phyloP scores from a whole-genome alignment of 2,113 vertebrate species.

The Mellivora capensis region DNA sequence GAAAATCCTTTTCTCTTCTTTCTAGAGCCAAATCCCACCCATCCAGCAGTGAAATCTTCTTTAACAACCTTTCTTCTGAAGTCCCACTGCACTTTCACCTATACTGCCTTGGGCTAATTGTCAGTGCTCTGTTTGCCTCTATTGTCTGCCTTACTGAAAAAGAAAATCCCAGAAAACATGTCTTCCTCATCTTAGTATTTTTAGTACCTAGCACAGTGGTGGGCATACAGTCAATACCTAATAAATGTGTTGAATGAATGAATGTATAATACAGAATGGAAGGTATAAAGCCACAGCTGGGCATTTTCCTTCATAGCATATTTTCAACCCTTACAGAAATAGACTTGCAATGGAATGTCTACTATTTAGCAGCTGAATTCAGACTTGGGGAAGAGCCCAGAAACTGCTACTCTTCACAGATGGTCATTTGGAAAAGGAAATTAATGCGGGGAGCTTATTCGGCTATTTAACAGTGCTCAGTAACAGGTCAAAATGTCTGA shows the following conservation, averaged over 20 bases:
- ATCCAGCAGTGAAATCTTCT: conserved; percentile 7
- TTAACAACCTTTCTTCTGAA: conserved; percentile 1
- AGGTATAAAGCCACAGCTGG: conserved; percentile 39
- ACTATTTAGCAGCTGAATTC: conserved; percentile 60
- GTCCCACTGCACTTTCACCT: neutral
- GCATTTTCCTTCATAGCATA: neutral
- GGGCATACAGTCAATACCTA: conserved; percentile 12
- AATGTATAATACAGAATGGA: neutral
- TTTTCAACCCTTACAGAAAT: conserved; percentile 54
- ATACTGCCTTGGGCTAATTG: neutral
- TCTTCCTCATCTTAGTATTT: neutral
- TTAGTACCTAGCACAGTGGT: neutral
- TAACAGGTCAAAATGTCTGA: conserved; percentile 44
- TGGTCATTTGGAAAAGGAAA: conserved; percentile 65
- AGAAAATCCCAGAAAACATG: conserved; percentile 36
- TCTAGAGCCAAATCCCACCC: conserved; percentile 23
- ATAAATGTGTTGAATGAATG: conserved; percentile 11
- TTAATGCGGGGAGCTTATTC: conserved; percentile 43
- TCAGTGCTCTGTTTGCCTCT: neutral
- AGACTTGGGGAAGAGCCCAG: conserved; percentile 70
- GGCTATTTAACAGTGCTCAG: conserved; percentile 38
- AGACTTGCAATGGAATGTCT: conserved; percentile 66
- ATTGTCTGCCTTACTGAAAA: neutral
- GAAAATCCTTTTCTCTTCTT: conserved; percentile 52
- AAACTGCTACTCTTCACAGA: conserved; percentile 67